Base-by-base conservation (phyloP, 2,888 invertebrate genomes). In the Graphium colonna region DNA sequence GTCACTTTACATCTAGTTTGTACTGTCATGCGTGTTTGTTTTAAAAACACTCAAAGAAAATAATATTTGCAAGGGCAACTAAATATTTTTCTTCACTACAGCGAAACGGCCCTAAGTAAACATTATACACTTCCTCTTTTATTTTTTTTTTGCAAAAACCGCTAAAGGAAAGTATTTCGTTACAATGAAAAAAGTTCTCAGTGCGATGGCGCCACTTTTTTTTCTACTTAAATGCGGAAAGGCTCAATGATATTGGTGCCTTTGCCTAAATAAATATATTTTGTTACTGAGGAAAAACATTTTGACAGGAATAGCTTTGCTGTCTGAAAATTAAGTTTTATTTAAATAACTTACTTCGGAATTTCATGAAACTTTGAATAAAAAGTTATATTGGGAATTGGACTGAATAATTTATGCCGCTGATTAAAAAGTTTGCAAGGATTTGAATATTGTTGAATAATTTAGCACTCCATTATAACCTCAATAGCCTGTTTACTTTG, bases 11-110 rank as follows among this genome's bases (percentile, higher is more conserved):
- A 26, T 39, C 49, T 48, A 43, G 51, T 51, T 49, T 43, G 43
- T 43, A 43, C 41, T 58, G 53, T 52, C 56, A 47, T 44, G 40
- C 21, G 33, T 59, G 56, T 59, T 59, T 59, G 42, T 51, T 51
- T 50, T 57, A 56, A 59, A 59, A 59, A 57, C 55, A 59, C 54
- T 49, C 45, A 44, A 41, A 38, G 52, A 59, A 52, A 55, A 67
- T 64, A 67, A 71, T 76, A 75, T 79, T 78, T 73, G 73, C 72
- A 60, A 65, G 60, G 74, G 67, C 64, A 63, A 65, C 73, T 75
- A 79, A 79, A 84, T 83, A 80, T 83, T 84, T 77, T 82, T 76
- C 73, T 77, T 78, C 77, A 81, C 83, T 79, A 74, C 71, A 71
- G 17, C 31, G 64, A 58, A 64, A 62, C 64, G 63, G 61, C 64